phyloP scores from a whole-genome alignment of 2,888 invertebrate species.

The Cylloceria caligata region DNA sequence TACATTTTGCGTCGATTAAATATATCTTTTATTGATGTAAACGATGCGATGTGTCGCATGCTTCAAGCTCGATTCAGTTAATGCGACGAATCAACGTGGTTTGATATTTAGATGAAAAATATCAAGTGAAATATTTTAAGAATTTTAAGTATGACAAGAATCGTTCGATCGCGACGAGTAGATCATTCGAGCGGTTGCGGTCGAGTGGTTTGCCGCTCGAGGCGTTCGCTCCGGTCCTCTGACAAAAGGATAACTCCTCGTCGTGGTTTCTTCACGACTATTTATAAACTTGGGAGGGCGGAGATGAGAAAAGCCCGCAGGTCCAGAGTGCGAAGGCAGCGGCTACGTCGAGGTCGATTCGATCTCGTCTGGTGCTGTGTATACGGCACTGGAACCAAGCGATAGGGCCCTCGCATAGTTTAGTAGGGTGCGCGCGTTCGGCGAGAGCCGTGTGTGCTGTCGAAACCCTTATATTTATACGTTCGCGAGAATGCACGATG shows the following conservation, averaged over 20 bases:
- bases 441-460: constrained; percentile 69
- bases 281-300: constrained; percentile 67
- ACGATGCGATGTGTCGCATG: neutral
- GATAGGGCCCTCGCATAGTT: constrained; percentile 74
- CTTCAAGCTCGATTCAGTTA: neutral
- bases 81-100: neutral
- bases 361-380: constrained; percentile 57
- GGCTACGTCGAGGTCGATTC: constrained; percentile 63
- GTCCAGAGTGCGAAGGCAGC: constrained; percentile 52
- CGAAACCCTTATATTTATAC: constrained; percentile 32
- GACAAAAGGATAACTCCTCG: constrained; percentile 51
- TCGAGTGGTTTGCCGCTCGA: constrained; percentile 47
- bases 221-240: constrained; percentile 32
- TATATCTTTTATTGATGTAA: neutral
- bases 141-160: constrained; percentile 14
- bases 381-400: constrained; percentile 71
- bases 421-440: constrained; percentile 79
- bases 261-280: constrained; percentile 67
- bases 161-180: constrained; percentile 34
- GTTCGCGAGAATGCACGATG: constrained; percentile 19
- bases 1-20: too few relatives aligned
- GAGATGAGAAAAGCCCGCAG: constrained; percentile 66
- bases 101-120: constrained; percentile 2
- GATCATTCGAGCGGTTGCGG: constrained; percentile 60
- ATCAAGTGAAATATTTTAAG: neutral